Evolutionary conservation across 2,888 invertebrate species (phyloP).

Genomic region (Parasteatoda lunata): DNA sequence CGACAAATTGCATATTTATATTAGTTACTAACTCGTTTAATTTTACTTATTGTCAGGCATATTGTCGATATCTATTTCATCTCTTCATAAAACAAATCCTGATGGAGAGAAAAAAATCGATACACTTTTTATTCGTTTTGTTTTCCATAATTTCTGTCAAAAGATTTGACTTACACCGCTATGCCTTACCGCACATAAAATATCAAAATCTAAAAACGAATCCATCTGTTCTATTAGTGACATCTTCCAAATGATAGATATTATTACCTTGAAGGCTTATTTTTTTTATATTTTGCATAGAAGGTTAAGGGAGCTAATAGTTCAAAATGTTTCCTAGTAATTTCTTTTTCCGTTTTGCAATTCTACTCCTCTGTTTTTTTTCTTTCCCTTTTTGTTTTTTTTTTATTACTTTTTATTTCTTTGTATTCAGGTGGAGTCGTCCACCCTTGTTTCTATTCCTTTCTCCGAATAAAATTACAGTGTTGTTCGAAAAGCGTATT

Average conservation of each 20-base stretch:
- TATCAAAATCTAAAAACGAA: conserved; percentile 12
- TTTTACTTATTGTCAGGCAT: no score
- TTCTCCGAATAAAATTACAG: conserved; percentile 64
- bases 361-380: conserved; percentile 16
- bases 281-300: neutral
- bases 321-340: conserved; percentile 54
- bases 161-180: conserved; percentile 9
- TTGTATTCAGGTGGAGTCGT: neutral
- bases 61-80: no score
- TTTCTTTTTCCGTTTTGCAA: conserved; percentile 21
- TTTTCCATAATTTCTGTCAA: no score
- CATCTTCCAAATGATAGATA: conserved; percentile 67
- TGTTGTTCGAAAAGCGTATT: conserved; percentile 36
- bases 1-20: no score
- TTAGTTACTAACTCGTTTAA: no score
- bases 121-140: no score
- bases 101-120: no score
- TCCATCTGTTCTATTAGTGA: conserved; percentile 66
- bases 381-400: conserved; percentile 8
- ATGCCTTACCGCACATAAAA: neutral
- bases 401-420: neutral
- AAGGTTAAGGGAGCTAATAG: conserved; percentile 67
- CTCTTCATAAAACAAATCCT: no score
- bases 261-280: conserved; percentile 60
- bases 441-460: conserved; percentile 22